Percentiles rank a stretch among this genome's conserved stretches.
Conservation (phyloP, 92 coral and sea anemone species). For the Zoanthus gigantus region DNA sequence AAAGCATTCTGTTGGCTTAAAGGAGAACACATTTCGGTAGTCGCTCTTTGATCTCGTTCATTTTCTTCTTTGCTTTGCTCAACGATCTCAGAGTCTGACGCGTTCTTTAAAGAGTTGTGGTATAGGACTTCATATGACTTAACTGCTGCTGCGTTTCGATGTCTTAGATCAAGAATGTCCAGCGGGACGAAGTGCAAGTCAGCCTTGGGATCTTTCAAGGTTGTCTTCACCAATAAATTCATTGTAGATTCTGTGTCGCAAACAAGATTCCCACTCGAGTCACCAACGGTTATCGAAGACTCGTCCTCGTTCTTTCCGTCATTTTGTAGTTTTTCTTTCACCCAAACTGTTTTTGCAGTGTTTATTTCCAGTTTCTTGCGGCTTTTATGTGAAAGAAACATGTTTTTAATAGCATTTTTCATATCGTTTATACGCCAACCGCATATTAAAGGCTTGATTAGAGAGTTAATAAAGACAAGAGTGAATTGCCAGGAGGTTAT, state of each 20-base stretch:
- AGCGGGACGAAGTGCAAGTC: no score
- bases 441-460: background rate
- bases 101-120: background rate
- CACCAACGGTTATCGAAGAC: no score
- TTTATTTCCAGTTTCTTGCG: background rate
- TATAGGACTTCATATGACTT: background rate
- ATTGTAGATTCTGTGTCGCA: no score
- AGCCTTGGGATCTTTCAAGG: no score
- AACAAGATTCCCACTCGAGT: no score
- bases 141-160: background rate
- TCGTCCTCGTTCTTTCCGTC: no score
- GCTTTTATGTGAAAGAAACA: background rate
- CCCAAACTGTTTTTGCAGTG: background rate
- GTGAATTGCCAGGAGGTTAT: background rate
- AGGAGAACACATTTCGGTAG: background rate
- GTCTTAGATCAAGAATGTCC: background rate
- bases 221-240: no score
- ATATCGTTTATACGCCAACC: background rate
- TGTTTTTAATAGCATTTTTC: background rate
- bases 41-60: background rate
- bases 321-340: background rate
- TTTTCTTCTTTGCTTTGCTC: background rate
- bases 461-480: background rate
- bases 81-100: background rate
- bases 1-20: background rate